phyloP scores from a whole-genome alignment of 2,113 vertebrate genomes.

The Paralichthys olivaceus region DNA sequence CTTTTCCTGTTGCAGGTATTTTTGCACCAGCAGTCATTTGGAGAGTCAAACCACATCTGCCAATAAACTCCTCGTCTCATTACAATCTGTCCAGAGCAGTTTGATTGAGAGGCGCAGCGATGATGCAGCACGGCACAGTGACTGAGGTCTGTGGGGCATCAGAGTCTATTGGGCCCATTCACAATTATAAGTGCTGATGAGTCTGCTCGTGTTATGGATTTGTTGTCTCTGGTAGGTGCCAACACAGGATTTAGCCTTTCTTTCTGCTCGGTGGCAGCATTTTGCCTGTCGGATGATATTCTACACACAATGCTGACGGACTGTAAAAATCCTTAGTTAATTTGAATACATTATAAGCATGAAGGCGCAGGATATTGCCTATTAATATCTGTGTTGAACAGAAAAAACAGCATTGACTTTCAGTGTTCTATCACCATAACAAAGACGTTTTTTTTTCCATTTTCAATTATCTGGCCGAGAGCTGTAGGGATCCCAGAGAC shows the following conservation, averaged over 20 bases:
- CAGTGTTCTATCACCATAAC: conserved; percentile 28
- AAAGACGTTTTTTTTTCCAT: conserved; percentile 39
- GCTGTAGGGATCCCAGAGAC: conserved; percentile 51
- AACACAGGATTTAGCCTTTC: conserved; percentile 44
- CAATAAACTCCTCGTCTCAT: conserved; percentile 2
- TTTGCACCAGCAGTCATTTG: neutral
- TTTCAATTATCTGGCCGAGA: conserved; percentile 64
- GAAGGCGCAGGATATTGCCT: neutral
- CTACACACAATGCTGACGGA: conserved; percentile 12
- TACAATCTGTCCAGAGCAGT: neutral
- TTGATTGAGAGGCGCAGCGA: conserved; percentile 48
- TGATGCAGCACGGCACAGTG: conserved; percentile 13
- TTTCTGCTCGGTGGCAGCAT: conserved; percentile 33
- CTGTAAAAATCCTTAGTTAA: conserved; percentile 30
- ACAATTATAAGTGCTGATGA: conserved; percentile 54
- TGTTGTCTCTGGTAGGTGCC: conserved; percentile 52
- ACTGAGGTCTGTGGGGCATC: conserved; percentile 23
- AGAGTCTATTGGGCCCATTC: conserved; percentile 43
- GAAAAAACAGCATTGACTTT: conserved; percentile 26
- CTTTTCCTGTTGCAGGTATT: neutral
- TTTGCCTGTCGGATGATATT: conserved; percentile 46
- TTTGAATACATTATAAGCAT: conserved; percentile 37
- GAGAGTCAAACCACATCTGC: conserved; percentile 7
- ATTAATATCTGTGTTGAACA: conserved; percentile 25
- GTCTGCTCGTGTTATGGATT: conserved; percentile 34